Conservation (phyloP, 2,113 vertebrate species). For the Corydoras maculifer region DNA sequence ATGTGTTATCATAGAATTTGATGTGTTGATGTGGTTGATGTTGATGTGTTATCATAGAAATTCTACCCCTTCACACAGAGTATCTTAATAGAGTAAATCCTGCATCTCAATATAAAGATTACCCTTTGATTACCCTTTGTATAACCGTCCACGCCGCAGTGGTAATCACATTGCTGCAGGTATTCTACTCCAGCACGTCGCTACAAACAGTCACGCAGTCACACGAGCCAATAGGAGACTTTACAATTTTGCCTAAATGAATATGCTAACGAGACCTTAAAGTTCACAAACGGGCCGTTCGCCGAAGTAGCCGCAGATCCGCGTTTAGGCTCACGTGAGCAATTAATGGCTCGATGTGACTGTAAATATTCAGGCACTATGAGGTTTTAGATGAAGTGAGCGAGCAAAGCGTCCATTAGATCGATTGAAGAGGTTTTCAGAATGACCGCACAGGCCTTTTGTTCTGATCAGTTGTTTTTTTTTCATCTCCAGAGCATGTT, state of each 20-base stretch:
- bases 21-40: too few relatives aligned
- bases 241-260: constrained; percentile 63
- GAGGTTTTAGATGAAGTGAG: constrained; percentile 59
- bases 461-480: constrained; percentile 51
- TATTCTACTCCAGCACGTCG: too few relatives aligned
- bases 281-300: constrained; percentile 58
- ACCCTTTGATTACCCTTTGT: too few relatives aligned
- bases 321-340: constrained; percentile 57
- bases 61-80: too few relatives aligned
- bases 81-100: too few relatives aligned
- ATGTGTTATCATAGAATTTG: too few relatives aligned
- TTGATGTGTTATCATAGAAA: too few relatives aligned
- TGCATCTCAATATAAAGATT: too few relatives aligned
- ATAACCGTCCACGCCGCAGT: too few relatives aligned
- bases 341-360: constrained; percentile 70
- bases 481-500: constrained; percentile 36
- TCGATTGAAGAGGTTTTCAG: constrained; percentile 62
- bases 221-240: constrained; percentile 57
- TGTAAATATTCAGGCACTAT: constrained; percentile 71
- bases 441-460: constrained; percentile 62
- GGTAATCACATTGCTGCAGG: too few relatives aligned
- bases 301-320: constrained; percentile 64
- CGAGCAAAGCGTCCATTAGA: constrained; percentile 69
- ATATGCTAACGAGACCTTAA: constrained; percentile 68
- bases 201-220: background rate